Base-by-base conservation (phyloP, 1,140 invertebrate genomes). In the Holotrichia oblita region DNA sequence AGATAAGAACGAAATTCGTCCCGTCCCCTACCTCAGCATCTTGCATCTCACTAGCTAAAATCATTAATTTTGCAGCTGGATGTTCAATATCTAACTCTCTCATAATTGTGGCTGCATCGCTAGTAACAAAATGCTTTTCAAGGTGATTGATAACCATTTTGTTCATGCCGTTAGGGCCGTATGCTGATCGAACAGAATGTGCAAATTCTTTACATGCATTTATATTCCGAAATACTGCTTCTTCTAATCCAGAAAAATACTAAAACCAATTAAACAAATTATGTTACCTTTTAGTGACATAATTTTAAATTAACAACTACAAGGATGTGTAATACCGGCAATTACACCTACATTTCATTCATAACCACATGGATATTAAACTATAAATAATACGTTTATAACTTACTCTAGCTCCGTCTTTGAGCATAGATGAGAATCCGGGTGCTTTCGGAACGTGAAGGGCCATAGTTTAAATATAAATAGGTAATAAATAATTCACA, bases 111-210 rank as follows among this genome's bases (percentile, higher is more conserved):
- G 96, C 98, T 59, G 98, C 99, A 92, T 99, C 99, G 89, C 96
- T 99, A 0, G 99, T 99, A 1, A 99, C 95, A 90, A 99, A 99
- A 78, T 99, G 90, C 86, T 99, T 99, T 84, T 99, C 98, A 81
- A 99, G 91, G 85, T 99, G 98, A 89, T 99, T 99, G 42, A 99
- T 99, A 7, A 99, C 93, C 94, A 99, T 99, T 90, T 99, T 99
- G 87, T 99, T 99, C 94, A 99, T 98, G 17, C 98, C 98, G 92
- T 94, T 98, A 17, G 98, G 99, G 0, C 99, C 99, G 89, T 98
- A 99, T 10, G 98, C 96, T 42, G 98, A 97, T 78, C 94, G 92
- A 3, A 99, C 93, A 80, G 97, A 98, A 83, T 96, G 93, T 14
- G 97, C 92, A 84, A 99, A 96, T 85, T 99, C 94, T 87, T 97